Conservation (phyloP, 2,888 invertebrate species). For the Adelognathus sp. region DNA sequence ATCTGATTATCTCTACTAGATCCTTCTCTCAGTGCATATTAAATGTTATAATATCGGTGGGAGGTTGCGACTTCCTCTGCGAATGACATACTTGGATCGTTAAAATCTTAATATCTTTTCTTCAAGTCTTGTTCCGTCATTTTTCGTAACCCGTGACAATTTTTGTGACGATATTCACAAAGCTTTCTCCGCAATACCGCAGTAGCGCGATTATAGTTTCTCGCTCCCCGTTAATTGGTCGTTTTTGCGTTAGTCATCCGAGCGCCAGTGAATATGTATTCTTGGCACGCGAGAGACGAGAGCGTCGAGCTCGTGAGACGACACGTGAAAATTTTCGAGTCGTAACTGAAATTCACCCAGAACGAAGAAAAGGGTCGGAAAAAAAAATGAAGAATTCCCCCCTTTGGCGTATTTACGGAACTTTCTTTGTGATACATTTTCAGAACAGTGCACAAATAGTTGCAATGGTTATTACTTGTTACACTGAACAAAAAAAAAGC, state of each 20-base stretch:
- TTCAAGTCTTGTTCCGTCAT: no score
- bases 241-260: slow-evolving; percentile 63
- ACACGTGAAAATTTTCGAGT: slow-evolving; percentile 53
- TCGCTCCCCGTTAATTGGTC: slow-evolving; percentile 58
- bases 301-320: slow-evolving; percentile 25
- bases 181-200: slow-evolving; percentile 24
- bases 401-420: slow-evolving; percentile 21
- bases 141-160: no score
- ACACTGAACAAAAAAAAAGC: not conserved
- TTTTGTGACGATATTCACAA: slow-evolving; percentile 15
- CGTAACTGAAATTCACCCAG: slow-evolving; percentile 53
- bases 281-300: slow-evolving; percentile 54
- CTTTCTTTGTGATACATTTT: slow-evolving; percentile 30
- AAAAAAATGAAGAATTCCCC: not conserved
- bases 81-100: no score
- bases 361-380: slow-evolving; percentile 21
- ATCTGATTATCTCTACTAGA: no score
- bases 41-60: no score
- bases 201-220: slow-evolving; percentile 61
- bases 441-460: slow-evolving; percentile 14
- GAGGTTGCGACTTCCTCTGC: no score
- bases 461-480: not conserved
- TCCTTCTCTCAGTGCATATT: no score
- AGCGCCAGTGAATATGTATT: slow-evolving; percentile 51
- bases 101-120: no score